Conservation (phyloP, 1,140 invertebrate species). For the Drosophila busckii region DNA sequence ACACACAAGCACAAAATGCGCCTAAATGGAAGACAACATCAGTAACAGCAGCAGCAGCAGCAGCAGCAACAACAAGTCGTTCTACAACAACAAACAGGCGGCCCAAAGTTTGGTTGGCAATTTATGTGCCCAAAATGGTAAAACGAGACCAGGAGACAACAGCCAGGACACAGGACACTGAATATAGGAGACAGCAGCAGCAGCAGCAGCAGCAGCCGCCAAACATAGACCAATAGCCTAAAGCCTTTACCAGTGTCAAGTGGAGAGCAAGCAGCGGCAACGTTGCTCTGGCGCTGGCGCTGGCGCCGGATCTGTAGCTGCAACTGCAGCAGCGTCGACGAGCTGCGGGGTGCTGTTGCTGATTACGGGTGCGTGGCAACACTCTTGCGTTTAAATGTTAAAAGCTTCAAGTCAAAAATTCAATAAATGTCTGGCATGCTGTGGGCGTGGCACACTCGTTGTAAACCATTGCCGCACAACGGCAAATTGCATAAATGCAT, state of each 20-base stretch:
- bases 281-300: too few species aligned
- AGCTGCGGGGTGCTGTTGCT: constrained; percentile 5
- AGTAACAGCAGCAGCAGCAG: constrained; percentile 12
- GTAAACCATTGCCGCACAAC: constrained; percentile 22
- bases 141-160: constrained; percentile 14
- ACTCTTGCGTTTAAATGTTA: constrained; percentile 55
- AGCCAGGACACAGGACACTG: background rate
- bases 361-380: constrained; percentile 33
- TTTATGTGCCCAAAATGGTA: constrained; percentile 56
- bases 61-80: constrained; percentile 3
- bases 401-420: constrained; percentile 66
- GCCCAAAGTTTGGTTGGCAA: constrained; percentile 19
- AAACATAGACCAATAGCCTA: too few species aligned
- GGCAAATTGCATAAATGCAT: constrained; percentile 56
- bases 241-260: too few species aligned
- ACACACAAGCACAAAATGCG: constrained; percentile 44
- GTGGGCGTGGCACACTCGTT: constrained; percentile 31
- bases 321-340: too few species aligned
- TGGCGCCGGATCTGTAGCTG: too few species aligned
- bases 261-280: too few species aligned
- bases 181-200: constrained; percentile 1
- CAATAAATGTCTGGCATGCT: constrained; percentile 54
- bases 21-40: constrained; percentile 64
- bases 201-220: too few species aligned
- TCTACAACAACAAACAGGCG: constrained; percentile 22